These are phyloP conservation scores for Ectobius pallidus DNA, from an alignment of 2,888 invertebrate genomes.

Conservation along the genomic window DNA sequence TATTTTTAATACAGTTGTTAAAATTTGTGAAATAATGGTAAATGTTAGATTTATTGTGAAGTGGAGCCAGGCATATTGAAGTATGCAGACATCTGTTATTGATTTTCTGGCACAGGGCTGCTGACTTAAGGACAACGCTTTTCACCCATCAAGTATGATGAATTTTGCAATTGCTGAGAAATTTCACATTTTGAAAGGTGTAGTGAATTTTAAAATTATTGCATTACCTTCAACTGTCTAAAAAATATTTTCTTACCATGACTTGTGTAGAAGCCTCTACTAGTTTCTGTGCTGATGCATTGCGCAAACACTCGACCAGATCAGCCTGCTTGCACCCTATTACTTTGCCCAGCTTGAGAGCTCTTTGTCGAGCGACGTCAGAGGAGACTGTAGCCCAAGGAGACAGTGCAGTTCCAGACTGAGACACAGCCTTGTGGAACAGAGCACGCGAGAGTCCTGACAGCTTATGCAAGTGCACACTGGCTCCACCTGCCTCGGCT, in stretches of 20 bases:
- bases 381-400: slow-evolving; percentile 40
- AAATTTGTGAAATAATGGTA: no score
- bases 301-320: slow-evolving; percentile 33
- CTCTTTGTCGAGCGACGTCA: slow-evolving; percentile 35
- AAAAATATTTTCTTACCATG: slow-evolving; percentile 24
- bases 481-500: slow-evolving; percentile 40
- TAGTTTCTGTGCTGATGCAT: slow-evolving; percentile 30
- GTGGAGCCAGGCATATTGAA: not conserved
- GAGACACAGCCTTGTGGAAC: slow-evolving; percentile 39
- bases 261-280: slow-evolving; percentile 11
- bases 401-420: slow-evolving; percentile 42
- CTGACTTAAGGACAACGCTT: no score
- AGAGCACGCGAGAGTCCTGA: slow-evolving; percentile 33
- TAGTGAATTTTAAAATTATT: no score
- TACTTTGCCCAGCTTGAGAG: slow-evolving; percentile 39
- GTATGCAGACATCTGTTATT: not conserved
- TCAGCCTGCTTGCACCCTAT: slow-evolving; percentile 37
- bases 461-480: slow-evolving; percentile 39
- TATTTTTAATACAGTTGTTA: no score
- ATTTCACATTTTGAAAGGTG: no score
- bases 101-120: no score
- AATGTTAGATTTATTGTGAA: no score
- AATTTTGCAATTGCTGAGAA: no score
- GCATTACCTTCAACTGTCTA: no score
- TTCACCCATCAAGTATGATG: no score